Evolutionary conservation across 2,113 vertebrate species (phyloP).

Genomic region (Nematolebias whitei): DNA sequence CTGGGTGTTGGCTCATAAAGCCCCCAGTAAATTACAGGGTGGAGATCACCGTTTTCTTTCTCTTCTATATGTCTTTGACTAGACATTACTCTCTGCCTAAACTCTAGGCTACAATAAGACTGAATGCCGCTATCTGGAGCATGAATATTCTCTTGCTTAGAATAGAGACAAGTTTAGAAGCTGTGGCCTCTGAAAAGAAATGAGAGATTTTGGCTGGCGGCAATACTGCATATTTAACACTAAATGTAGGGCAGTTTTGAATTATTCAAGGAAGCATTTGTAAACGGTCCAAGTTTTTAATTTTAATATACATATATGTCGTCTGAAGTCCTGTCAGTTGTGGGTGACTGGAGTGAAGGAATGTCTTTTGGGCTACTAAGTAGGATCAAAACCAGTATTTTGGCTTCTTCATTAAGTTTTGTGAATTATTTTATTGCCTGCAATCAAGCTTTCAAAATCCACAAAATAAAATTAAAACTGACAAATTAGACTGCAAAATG

Average conservation of each 20-base stretch:
- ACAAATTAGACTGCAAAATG: background rate
- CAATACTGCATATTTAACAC: slow-evolving; percentile 71
- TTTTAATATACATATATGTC: slow-evolving; percentile 58
- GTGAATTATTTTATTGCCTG: background rate
- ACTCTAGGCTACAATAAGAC: slow-evolving; percentile 38
- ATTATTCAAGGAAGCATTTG: slow-evolving; percentile 72
- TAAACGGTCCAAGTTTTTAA: slow-evolving; percentile 70
- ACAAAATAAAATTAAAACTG: background rate
- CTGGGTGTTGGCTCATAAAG: slow-evolving; percentile 59
- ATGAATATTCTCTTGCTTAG: slow-evolving; percentile 34
- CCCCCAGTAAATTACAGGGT: slow-evolving; percentile 69
- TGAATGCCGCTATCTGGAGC: slow-evolving; percentile 41
- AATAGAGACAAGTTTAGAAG: slow-evolving; percentile 51
- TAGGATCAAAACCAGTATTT: slow-evolving; percentile 11
- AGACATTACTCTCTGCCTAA: slow-evolving; percentile 43
- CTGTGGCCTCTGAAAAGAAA: slow-evolving; percentile 55
- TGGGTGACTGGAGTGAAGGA: background rate
- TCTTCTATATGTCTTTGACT: slow-evolving; percentile 50
- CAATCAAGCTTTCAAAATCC: background rate
- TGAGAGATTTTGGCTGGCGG: slow-evolving; percentile 59
- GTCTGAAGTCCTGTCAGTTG: slow-evolving; percentile 24
- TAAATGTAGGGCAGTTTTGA: slow-evolving; percentile 67
- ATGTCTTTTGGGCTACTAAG: slow-evolving; percentile 18
- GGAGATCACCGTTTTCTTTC: slow-evolving; percentile 42
- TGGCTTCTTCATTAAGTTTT: slow-evolving; percentile 2